Evolutionary conservation across 1,140 invertebrate species (phyloP), one percentile per base, ranked within the genome.

Genomic region (Cotesia typhae): DNA sequence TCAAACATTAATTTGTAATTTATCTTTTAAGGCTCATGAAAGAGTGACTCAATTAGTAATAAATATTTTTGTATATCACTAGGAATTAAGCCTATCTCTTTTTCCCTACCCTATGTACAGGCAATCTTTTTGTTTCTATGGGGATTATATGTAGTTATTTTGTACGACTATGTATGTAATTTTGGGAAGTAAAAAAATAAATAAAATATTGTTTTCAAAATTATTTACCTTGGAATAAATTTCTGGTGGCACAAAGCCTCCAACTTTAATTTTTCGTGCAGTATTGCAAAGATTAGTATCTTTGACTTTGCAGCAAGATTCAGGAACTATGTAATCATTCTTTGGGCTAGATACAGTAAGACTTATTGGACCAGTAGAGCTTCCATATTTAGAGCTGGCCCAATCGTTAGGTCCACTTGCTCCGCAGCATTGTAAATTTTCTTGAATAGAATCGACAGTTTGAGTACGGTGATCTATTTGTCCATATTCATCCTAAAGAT

Each of bases 381-480:
- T 89, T 75, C 65, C 65, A 37, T 88, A 92, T 76, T 88, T 89
- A 74, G 90, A 92, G 4, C 89, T 87, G 68, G 89, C 88, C 92
- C 93, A 95, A 84, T 94, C 93, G 0, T 83, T 82, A 28, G 92
- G 92, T 65, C 90, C 90, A 75, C 89, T 89, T 6, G 91, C 91
- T 17, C 93, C 93, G 80, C 93, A 94, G 79, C 93, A 94, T 72
- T 90, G 83, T 28, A 94, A 83, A 87, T 90, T 80, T 3, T 89
- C 83, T 82, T 94, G 93, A 75, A 94, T 89, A 28, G 89, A 83
- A 83, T 94, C 92, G 75, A 94, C 91, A n/a, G 90, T 89, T 37
- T 88, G 83, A 4, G 90, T 92, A 6, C 90, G 88, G 12, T 88
- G 85, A 69, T 89, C 85, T 74, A 90, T 88, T 12, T 87, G 85